Evolutionary conservation across 2,797 vertebrate species (phyloP).

Genomic region (Tauraco hartlaubi): DNA sequence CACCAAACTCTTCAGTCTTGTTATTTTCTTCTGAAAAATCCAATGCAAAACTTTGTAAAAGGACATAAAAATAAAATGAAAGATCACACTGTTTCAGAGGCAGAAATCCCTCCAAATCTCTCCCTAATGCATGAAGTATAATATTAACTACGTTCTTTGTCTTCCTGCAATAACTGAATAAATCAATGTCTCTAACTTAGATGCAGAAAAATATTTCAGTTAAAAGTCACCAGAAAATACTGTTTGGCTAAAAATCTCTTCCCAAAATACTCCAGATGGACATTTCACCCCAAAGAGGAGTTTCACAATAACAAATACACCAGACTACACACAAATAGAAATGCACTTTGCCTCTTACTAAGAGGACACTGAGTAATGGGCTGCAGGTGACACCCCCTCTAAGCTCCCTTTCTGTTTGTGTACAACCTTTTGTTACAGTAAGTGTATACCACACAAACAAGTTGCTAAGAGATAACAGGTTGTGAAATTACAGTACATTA

Average conservation of each 20-base stretch:
- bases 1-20: background rate
- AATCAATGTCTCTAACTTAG: background rate
- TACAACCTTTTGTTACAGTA: background rate
- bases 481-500: conserved; percentile 11
- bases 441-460: conserved; percentile 29
- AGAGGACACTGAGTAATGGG: background rate
- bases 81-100: background rate
- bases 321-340: background rate
- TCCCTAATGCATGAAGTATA: background rate
- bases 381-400: background rate
- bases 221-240: background rate
- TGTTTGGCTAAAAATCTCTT: background rate
- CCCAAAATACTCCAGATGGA: background rate
- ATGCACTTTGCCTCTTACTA: background rate
- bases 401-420: background rate
- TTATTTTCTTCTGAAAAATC: background rate
- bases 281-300: background rate
- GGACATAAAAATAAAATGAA: background rate
- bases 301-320: background rate
- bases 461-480: conserved; percentile 32
- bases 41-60: background rate
- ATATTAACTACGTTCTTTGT: background rate
- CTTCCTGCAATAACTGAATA: background rate
- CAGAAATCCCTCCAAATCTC: background rate
- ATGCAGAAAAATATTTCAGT: background rate